Evolutionary conservation across 2,797 vertebrate species (phyloP), one percentile per base, ranked within the genome.

Genomic region (Paratrypauchen microcephalus): DNA sequence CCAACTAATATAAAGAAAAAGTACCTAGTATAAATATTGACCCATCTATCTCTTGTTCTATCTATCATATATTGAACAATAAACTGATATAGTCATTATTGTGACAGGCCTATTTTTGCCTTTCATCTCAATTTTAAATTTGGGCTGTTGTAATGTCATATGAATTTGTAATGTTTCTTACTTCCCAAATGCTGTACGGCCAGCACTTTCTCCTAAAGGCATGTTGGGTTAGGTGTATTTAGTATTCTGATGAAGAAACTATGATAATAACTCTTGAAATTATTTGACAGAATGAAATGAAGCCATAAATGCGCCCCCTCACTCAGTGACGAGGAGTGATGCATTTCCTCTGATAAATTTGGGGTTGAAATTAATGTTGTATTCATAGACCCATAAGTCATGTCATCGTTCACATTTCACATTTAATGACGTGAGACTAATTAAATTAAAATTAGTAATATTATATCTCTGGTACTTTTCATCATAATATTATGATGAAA

Each of bases 251-350:
- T 52, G 39, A 70, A 60, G 30, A 55, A 66, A 75, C 59, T 69
- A 79, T 82, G 68, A 63, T 68, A 69, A 86, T 71, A n/a, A 74
- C 19, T 65, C 9, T 52, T 21, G 74, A 0, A 69, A 78, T 84
- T 78, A 71, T 77, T 69, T 39, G 21, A 3, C 21, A 63, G n/a
- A 28, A 60, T 45, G 12, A 64, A 48, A 48, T 21, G 0, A 23
- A 66, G 69, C 72, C 50, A 66, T 16, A 58, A 21, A 41, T 39
- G 30, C 23, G 3, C 32, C 59, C 39, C 15, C 6, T 63, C 61
- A 45, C 4, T 61, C 39, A 66, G 7, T 45, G 19, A 70, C 39
- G 32, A 47, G 39, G 65, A 23, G 55, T 47, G 66, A 58, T 52
- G 36, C 41, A 65, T 72, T 69, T 59, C n/a, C 8, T 47, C 5